Percentiles rank a stretch among this genome's conserved stretches.
phyloP scores from a whole-genome alignment of 2,888 invertebrate genomes.

The Tetheella fluctuosa region DNA sequence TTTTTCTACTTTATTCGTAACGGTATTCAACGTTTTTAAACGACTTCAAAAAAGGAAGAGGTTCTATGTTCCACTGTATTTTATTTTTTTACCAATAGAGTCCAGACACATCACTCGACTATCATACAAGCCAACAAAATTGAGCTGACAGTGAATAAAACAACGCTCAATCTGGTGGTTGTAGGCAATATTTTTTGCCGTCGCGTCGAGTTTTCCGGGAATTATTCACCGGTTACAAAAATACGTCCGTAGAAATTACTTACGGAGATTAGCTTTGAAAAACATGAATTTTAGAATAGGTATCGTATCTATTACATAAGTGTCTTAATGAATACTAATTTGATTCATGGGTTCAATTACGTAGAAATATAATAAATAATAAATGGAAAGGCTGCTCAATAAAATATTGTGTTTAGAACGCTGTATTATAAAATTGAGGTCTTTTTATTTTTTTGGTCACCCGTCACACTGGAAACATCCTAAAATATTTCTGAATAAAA shows the following conservation, averaged over 20 bases:
- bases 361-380: too few relatives aligned
- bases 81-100: too few relatives aligned
- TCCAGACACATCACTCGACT: slow-evolving; percentile 42
- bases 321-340: too few relatives aligned
- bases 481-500: too few relatives aligned
- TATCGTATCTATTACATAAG: slow-evolving; percentile 11
- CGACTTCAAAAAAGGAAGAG: too few relatives aligned
- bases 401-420: too few relatives aligned
- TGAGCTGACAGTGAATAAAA: slow-evolving; percentile 42
- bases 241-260: slow-evolving; percentile 9
- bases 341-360: too few relatives aligned
- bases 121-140: slow-evolving; percentile 48
- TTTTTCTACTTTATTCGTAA: background rate
- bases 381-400: too few relatives aligned
- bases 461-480: too few relatives aligned
- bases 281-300: slow-evolving; percentile 21
- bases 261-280: slow-evolving; percentile 15
- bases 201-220: slow-evolving; percentile 35
- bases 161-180: slow-evolving; percentile 20
- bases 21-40: background rate
- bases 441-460: too few relatives aligned
- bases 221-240: slow-evolving; percentile 37
- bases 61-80: too few relatives aligned
- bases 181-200: slow-evolving; percentile 44
- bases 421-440: too few relatives aligned